Evolutionary conservation across 2,888 invertebrate genomes (phyloP).

Genomic region (Lapara coniferarum): DNA sequence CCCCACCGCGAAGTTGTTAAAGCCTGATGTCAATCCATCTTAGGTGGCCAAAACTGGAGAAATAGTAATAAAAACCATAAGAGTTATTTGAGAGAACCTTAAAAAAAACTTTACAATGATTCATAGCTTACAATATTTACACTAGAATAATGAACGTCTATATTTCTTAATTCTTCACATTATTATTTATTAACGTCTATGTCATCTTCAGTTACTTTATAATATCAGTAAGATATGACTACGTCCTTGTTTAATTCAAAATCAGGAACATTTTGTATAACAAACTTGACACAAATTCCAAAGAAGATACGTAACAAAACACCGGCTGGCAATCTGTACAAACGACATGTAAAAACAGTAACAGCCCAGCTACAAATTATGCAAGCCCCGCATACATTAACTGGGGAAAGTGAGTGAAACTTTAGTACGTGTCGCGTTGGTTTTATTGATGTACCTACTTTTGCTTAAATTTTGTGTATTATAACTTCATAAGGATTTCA

Average conservation of each 20-base stretch:
- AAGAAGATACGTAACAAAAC: background rate
- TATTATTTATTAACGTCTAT: too few species aligned
- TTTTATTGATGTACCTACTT: background rate
- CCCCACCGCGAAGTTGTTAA: too few species aligned
- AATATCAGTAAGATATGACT: too few species aligned
- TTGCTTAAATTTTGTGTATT: background rate
- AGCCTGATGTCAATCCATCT: too few species aligned
- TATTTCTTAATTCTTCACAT: too few species aligned
- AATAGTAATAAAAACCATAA: too few species aligned
- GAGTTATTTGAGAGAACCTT: too few species aligned
- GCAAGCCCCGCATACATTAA: slow-evolving; percentile 17
- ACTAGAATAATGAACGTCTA: too few species aligned
- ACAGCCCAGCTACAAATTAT: slow-evolving; percentile 16
- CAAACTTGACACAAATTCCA: background rate
- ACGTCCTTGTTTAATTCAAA: background rate
- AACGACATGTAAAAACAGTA: slow-evolving; percentile 13
- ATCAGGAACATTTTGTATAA: background rate
- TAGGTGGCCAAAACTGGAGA: too few species aligned
- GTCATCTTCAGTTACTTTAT: too few species aligned
- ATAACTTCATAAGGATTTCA: background rate
- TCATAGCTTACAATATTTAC: too few species aligned
- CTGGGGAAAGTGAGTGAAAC: slow-evolving; percentile 15
- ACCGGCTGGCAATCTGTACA: slow-evolving; percentile 1
- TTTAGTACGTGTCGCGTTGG: background rate
- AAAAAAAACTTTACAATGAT: too few species aligned